A percentile compares a stretch with the other conserved stretches of the same genome.
Evolutionary conservation across 2,113 vertebrate species (phyloP).

Genomic region (Ophiodon elongatus): DNA sequence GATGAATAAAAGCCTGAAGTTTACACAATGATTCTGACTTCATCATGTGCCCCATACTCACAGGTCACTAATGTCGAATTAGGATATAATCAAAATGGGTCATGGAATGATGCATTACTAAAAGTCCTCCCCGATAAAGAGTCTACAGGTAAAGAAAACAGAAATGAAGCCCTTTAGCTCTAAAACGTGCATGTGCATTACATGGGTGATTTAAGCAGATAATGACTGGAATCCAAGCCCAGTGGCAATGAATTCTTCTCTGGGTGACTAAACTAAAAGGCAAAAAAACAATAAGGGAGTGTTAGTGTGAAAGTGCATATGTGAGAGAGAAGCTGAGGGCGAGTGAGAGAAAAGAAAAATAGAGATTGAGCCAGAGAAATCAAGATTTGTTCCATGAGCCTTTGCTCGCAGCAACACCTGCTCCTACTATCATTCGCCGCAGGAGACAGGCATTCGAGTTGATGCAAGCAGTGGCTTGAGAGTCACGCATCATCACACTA

Average conservation of each 20-base stretch:
- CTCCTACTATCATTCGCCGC: conserved; percentile 56
- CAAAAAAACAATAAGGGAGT: conserved; percentile 28
- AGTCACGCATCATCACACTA: conserved; percentile 36
- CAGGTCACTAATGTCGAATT: background rate
- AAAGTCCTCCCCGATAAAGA: background rate
- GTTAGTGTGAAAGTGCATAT: conserved; percentile 28
- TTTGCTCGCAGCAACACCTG: conserved; percentile 77
- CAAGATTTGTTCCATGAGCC: conserved; percentile 52
- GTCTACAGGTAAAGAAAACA: conserved; percentile 25
- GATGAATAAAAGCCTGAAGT: conserved; percentile 10
- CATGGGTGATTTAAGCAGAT: conserved; percentile 65
- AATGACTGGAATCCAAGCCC: conserved; percentile 70
- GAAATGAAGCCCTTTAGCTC: conserved; percentile 28
- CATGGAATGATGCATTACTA: background rate
- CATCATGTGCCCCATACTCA: background rate
- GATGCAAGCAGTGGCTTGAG: conserved; percentile 69
- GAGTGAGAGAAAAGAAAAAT: conserved; percentile 5
- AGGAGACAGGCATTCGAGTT: conserved; percentile 73
- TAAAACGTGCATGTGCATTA: conserved; percentile 42
- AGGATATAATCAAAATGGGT: background rate
- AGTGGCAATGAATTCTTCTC: conserved; percentile 54
- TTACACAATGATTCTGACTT: conserved; percentile 24
- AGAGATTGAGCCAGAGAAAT: conserved; percentile 26
- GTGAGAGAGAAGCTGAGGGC: background rate
- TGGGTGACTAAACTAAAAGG: conserved; percentile 53